These are phyloP conservation scores for Nannobrachium achirus DNA, from an alignment of 2,113 vertebrate species.

Conservation along the genomic window DNA sequence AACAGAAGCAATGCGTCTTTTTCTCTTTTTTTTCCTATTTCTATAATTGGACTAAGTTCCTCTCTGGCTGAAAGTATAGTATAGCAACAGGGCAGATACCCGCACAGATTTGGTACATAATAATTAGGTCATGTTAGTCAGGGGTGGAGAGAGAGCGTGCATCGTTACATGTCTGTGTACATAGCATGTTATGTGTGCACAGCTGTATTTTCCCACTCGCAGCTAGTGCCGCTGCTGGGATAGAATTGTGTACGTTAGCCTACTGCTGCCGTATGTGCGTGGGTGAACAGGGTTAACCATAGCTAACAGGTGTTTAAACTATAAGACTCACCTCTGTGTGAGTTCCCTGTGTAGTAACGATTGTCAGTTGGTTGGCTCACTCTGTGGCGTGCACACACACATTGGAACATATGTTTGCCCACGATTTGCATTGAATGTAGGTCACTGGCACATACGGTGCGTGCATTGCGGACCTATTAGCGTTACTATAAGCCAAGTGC, in stretches of 20 bases:
- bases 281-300: neutral
- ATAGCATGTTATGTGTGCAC: constrained; percentile 27
- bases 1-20: too few relatives aligned
- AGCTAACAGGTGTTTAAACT: neutral
- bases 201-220: constrained; percentile 20
- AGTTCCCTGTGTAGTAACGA: neutral
- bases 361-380: neutral
- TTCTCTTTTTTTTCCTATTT: too few relatives aligned
- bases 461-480: neutral
- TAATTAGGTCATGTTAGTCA: constrained; percentile 32
- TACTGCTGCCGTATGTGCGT: neutral
- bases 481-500: neutral
- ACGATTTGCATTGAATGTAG: neutral
- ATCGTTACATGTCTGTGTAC: too few relatives aligned
- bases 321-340: neutral
- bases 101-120: too few relatives aligned
- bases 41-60: too few relatives aligned
- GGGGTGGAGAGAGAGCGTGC: neutral
- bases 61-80: too few relatives aligned
- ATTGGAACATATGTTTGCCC: neutral
- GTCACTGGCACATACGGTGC: neutral
- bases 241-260: too few relatives aligned
- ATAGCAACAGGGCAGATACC: too few relatives aligned
- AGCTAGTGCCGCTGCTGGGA: neutral
- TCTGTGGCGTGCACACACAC: neutral